Percentiles rank a stretch among this genome's conserved stretches.
These are phyloP conservation scores for Hippopotamyrus pictus DNA, from an alignment of 2,797 vertebrate species.

Conservation along the genomic window DNA sequence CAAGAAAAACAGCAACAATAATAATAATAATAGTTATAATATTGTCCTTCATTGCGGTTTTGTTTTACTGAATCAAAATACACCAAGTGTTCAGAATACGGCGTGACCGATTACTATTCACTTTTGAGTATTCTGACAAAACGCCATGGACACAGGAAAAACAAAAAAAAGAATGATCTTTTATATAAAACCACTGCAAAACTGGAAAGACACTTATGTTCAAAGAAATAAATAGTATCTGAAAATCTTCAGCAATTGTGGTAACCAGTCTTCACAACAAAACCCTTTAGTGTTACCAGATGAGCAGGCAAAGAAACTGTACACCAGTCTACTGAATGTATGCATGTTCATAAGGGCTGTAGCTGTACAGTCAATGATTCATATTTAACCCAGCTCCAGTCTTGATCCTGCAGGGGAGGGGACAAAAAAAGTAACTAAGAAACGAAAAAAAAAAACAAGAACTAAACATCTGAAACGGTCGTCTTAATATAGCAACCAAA, in stretches of 20 bases:
- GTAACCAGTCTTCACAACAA: conserved; percentile 19
- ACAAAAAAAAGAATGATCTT: neutral
- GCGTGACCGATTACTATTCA: neutral
- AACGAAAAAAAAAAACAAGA: neutral
- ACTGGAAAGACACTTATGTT: neutral
- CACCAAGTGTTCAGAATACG: neutral
- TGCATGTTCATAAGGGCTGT: conserved; percentile 54
- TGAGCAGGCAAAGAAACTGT: conserved; percentile 32
- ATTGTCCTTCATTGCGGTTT: neutral
- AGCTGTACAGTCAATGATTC: conserved; percentile 49
- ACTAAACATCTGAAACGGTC: neutral
- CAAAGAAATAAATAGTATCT: conserved; percentile 18
- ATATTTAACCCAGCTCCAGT: conserved; percentile 70
- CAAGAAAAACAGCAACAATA: neutral
- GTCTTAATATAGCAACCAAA: neutral
- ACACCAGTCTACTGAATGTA: conserved; percentile 5
- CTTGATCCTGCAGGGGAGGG: conserved; percentile 50
- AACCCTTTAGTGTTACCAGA: conserved; percentile 50
- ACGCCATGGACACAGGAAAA: neutral
- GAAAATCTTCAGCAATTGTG: conserved; percentile 37
- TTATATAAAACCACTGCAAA: conserved; percentile 15
- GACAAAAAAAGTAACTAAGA: neutral
- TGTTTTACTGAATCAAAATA: neutral
- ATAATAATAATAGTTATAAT: neutral
- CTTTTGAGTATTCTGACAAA: neutral